phyloP scores from a whole-genome alignment of 2,888 invertebrate species.

The Salpingus planirostris region DNA sequence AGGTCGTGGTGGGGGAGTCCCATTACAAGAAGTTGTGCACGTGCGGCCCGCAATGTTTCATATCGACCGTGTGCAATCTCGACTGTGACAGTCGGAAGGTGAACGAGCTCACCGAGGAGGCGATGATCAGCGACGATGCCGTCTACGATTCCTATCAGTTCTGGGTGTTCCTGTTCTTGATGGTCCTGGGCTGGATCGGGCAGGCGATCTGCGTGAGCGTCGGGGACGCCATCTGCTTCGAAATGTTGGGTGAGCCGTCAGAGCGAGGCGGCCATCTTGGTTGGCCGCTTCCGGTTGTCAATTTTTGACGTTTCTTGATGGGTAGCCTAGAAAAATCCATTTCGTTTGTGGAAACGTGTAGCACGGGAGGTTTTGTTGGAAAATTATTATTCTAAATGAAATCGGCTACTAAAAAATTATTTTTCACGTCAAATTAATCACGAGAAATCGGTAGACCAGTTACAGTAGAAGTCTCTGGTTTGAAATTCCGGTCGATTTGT shows the following conservation, averaged over 20 bases:
- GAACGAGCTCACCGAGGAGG: slow-evolving; percentile 43
- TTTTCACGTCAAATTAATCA: no score
- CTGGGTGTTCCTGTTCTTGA: slow-evolving; percentile 67
- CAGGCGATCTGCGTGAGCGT: slow-evolving; percentile 82
- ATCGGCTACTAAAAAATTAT: no score
- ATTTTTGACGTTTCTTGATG: no score
- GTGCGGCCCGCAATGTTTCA: slow-evolving; percentile 6
- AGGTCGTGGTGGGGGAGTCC: slow-evolving; percentile 21
- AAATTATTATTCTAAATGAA: no score
- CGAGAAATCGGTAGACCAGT: no score
- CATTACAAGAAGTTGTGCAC: slow-evolving; percentile 23
- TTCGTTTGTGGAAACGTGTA: no score
- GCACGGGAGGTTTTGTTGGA: no score
- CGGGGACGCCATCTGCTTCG: slow-evolving; percentile 84
- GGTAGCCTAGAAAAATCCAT: no score
- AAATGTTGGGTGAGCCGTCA: slow-evolving; percentile 64
- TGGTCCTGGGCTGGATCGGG: slow-evolving; percentile 72
- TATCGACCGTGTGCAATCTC: slow-evolving; percentile 24
- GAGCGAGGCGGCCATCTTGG: no score
- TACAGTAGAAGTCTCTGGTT: no score
- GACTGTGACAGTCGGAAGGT: slow-evolving; percentile 34
- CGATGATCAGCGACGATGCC: slow-evolving; percentile 35
- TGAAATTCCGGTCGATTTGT: no score
- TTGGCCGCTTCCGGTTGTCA: no score
- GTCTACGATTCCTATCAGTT: slow-evolving; percentile 53